Evolutionary conservation across 2,113 vertebrate species (phyloP), one percentile per base, ranked within the genome.

Genomic region (Prunella fulvescens): DNA sequence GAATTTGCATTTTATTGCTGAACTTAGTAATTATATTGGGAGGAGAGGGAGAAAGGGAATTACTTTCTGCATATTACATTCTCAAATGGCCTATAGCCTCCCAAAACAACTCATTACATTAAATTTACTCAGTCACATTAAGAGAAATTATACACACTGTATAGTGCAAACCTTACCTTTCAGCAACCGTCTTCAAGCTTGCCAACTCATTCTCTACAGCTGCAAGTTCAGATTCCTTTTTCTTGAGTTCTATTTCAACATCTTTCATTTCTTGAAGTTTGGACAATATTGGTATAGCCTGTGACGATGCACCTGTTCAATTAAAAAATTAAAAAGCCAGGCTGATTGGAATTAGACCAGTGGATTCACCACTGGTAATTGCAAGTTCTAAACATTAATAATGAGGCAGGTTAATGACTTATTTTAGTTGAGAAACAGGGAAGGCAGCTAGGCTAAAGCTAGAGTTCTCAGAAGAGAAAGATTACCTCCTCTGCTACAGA

Each of bases 211-310:
- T 92, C 84, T 99, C 98, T 44, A 98, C 92, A 12, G 91, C 42
- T 15, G 44, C 83, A 28, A 99, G 98, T 66, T 99, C 98, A 74
- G 92, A 96, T 79, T 99, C 98, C 78, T 98, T 99, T 33, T 83
- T 74, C 60, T 90, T 98, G 45, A 99, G 95, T 33, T 98, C 78
- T 92, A 90, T 95, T 91, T 98, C 97, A 80, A 98, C 50, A 17
- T 97, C 92, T 97, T 98, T 99, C 19, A 99, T 90, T 92, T 99
- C 98, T 90, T 99, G 98, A 94, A 99, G 95, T 79, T 98, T 98
- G 40, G 96, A 90, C 95, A 99, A 97, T 92, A 99, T 97, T 3
- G 99, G 98, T 73, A 93, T 95, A 9, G 97, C 91, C 86, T 98
- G 97, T n/a, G 98, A 97, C 19, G 96, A 97, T 3, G 98, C 98